Evolutionary conservation across 1,140 invertebrate species (phyloP), one percentile per base, ranked within the genome.

Genomic region (Pinna nobilis): DNA sequence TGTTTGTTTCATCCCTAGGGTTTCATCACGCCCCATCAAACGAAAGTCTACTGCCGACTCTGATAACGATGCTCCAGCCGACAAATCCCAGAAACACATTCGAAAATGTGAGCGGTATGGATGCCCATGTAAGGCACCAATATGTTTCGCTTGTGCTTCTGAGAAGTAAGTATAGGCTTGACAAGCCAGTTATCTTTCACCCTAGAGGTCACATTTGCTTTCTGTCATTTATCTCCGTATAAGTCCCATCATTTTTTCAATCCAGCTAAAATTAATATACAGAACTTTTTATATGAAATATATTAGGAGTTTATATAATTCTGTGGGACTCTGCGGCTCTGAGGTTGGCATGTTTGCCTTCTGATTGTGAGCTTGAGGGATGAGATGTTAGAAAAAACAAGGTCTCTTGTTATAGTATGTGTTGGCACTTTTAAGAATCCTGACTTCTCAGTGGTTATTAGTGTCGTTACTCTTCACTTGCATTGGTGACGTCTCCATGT

Each of bases 111-210:
- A 80, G n/a, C 73, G 76, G 32, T 53, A 74, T 23, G 79, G 81
- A 9, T 86, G 85, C 55, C 80, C 81, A 2, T 70, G 80, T 11
- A 68, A 63, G 23, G 74, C 76, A 2, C 83, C 83, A 13, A 85
- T 86, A 28, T 86, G 85, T 72, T 86, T 85, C 78, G 83, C 78
- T n/a, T 69, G 79, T 51, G 72, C 76, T 13, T 57, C 74, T 47
- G 67, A 77, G 49, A 80, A 66, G 82, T 80, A 76, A 72, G 78
- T 55, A 50, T 23, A 50, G 6, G 30, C 20, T 30, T 18, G 1
- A n/a, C 3, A 33, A 4, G 18, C 28, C 13, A 15, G 13, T 25
- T 4, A 15, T 18, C 9, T 32, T 53, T 3, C 23, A 41, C n/a
- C 32, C 4, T 11, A 32, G 11, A n/a, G 15, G 11, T 37, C 28